Evolutionary conservation across 2,113 vertebrate genomes (phyloP).

Genomic region (Machaerirhynchus nigripectus): DNA sequence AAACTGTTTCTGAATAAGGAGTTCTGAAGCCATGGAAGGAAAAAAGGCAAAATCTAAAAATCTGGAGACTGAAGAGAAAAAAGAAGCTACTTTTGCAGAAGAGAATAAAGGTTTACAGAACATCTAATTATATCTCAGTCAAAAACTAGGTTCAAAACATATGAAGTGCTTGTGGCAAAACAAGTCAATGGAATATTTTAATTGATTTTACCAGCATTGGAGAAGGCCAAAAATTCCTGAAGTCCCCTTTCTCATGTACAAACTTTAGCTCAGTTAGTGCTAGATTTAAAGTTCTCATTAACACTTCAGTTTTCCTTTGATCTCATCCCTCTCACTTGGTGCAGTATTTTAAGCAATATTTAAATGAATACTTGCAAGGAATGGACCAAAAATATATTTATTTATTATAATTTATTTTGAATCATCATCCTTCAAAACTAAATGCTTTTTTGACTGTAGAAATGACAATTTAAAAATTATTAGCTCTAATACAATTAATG

Average conservation of each 20-base stretch:
- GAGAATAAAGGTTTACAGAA: neutral
- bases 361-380: neutral
- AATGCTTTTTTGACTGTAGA: neutral
- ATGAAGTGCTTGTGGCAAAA: neutral
- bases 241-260: neutral
- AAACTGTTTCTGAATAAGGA: neutral
- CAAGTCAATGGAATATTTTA: neutral
- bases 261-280: neutral
- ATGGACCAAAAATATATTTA: neutral
- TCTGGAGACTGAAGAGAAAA: neutral
- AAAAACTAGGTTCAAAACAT: neutral
- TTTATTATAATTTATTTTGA: neutral
- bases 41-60: neutral
- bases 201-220: neutral
- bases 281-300: neutral
- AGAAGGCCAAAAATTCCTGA: neutral
- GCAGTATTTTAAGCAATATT: neutral
- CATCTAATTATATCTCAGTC: neutral
- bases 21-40: neutral
- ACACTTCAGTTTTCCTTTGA: neutral
- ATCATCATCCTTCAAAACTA: neutral
- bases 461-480: neutral
- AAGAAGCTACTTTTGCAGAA: neutral
- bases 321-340: neutral
- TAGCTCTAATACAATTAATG: neutral